These are phyloP conservation scores for Muntiacus muntjak DNA, from an alignment of 2,113 vertebrate genomes.

Conservation along the genomic window DNA sequence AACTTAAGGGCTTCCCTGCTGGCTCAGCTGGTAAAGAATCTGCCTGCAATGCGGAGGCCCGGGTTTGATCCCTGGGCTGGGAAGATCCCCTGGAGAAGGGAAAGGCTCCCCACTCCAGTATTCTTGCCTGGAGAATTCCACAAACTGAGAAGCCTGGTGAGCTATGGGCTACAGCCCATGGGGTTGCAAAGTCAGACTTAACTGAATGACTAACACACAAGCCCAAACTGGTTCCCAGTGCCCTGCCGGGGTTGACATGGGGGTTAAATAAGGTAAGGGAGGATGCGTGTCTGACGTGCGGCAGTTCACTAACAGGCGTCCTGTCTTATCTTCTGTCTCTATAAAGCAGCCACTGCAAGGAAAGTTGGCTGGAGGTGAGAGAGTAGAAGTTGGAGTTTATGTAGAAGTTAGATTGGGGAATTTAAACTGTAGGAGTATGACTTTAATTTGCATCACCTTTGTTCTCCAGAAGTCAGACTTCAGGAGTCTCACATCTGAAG, in stretches of 20 bases:
- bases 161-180: background rate
- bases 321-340: background rate
- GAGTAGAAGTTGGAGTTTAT: background rate
- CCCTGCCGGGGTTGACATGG: background rate
- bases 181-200: background rate
- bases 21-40: background rate
- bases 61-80: background rate
- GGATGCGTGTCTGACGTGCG: accelerated
- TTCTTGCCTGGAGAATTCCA: background rate
- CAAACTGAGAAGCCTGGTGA: background rate
- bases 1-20: background rate
- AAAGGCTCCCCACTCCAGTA: background rate
- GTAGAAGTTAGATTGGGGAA: background rate
- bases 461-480: background rate
- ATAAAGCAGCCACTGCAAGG: background rate
- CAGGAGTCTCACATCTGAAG: background rate
- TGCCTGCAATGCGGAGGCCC: background rate
- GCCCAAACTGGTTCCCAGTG: background rate
- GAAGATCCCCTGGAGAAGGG: background rate
- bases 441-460: background rate
- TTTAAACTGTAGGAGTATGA: background rate
- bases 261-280: background rate
- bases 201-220: background rate
- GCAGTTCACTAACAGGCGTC: background rate
- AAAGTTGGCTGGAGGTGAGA: background rate